Evolutionary conservation across 2,797 vertebrate genomes (phyloP), one percentile per base, ranked within the genome.

Genomic region (Pygocentrus nattereri): DNA sequence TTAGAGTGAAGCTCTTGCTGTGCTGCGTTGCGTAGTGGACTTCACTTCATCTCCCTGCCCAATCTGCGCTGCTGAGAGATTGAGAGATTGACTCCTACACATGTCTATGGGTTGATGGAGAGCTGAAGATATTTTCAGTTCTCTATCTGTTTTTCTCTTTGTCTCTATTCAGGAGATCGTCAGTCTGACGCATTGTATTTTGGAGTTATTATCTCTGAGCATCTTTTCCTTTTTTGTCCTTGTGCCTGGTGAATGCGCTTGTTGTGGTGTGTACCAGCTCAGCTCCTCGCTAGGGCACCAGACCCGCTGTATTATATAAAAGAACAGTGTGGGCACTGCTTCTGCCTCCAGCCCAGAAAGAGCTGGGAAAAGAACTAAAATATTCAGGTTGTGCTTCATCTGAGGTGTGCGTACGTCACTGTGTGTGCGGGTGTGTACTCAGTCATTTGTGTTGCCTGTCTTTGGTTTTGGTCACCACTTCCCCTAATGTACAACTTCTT

Each of bases 281-380:
- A 84, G 81, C 83, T 91, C 88, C 84, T 87, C 85, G 88, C 88
- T 86, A 85, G 88, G 88, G 86, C 89, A 90, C 88, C 89, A 91
- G 93, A 92, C 91, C 91, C 92, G 89, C 91, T 90, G 91, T 88
- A 88, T 90, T 91, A 92, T 90, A 92, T 93, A 91, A 94, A 93
- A 91, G 89, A 90, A 90, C 85, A 74, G 91, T 93, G 93, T 94
- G 93, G 93, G 93, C 93, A 92, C 91, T 88, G 88, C 91, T 89
- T 93, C 90, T 93, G 92, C 91, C 90, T 90, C 90, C 92, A 92
- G 92, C 88, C 91, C 91, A 58, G 54, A 23, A 90, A 92, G 90
- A 91, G 90, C 91, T 50, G 88, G 88, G 91, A 91, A 91, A 91
- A 91, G 91, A 88, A 92, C 87, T 91, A 87, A 92, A 90, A 91